phyloP scores from a whole-genome alignment of 2,797 vertebrate genomes.

The Scolopax rusticola region DNA sequence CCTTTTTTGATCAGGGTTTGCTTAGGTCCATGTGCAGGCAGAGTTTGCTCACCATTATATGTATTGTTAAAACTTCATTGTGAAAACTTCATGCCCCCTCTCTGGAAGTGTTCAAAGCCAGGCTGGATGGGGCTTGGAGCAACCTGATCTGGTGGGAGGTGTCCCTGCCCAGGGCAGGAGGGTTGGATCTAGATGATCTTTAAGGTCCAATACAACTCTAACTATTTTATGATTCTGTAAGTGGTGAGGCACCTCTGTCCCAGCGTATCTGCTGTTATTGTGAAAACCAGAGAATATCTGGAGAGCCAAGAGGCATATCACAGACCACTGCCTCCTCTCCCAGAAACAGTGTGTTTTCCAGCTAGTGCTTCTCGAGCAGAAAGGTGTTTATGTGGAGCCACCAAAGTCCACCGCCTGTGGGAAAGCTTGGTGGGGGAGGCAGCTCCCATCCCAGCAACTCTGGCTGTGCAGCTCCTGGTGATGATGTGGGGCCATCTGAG shows the following conservation, averaged over 20 bases:
- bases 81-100: no score
- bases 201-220: no score
- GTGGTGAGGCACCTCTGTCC: background rate
- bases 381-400: background rate
- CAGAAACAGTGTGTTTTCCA: background rate
- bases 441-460: background rate
- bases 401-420: background rate
- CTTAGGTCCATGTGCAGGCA: background rate
- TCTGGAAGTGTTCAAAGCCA: no score
- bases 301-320: background rate
- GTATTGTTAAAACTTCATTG: no score
- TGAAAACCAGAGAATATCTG: background rate
- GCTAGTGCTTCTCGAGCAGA: background rate
- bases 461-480: background rate
- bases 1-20: background rate
- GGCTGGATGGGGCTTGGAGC: no score
- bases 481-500: fast-evolving
- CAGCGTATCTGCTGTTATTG: background rate
- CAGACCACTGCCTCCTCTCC: background rate
- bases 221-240: no score
- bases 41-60: background rate
- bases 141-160: no score
- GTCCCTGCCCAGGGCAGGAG: no score
- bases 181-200: no score
- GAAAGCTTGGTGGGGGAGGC: background rate